Evolutionary conservation across 2,113 vertebrate genomes (phyloP).

Genomic region (Callionymus lyra): DNA sequence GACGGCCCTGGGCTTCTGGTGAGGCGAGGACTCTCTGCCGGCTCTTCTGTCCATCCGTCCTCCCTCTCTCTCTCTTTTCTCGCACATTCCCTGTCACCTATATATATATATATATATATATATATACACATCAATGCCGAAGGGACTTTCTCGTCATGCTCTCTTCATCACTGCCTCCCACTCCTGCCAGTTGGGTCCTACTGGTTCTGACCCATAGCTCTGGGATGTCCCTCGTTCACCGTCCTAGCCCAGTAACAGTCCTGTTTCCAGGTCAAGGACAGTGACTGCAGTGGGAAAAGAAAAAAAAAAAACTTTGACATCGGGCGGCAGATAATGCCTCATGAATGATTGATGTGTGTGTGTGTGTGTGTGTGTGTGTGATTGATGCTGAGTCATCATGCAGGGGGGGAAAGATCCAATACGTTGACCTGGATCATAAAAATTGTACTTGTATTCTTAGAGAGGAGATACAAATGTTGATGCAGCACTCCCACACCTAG

Average conservation of each 20-base stretch:
- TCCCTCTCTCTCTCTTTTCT: conserved; percentile 16
- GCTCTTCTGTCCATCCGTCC: conserved; percentile 20
- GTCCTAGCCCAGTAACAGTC: conserved; percentile 8
- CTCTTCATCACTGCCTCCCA: conserved; percentile 23
- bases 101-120: too few relatives aligned
- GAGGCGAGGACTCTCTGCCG: conserved; percentile 42
- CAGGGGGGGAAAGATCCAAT: conserved; percentile 43
- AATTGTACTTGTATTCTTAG: conserved; percentile 6
- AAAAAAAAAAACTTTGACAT: conserved; percentile 32
- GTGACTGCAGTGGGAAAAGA: conserved; percentile 19
- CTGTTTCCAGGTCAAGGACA: conserved; percentile 45
- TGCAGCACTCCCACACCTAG: too few relatives aligned
- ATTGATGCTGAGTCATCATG: conserved; percentile 59
- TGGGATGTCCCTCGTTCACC: conserved; percentile 28
- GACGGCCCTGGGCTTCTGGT: conserved; percentile 40
- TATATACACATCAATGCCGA: conserved; percentile 20
- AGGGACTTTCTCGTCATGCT: conserved; percentile 31
- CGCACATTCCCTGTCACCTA: conserved; percentile 8
- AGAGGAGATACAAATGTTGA: too few relatives aligned
- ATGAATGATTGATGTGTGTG: conserved; percentile 62
- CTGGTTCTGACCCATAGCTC: conserved; percentile 27
- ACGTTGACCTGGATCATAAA: conserved; percentile 53
- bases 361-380: conserved; percentile 8
- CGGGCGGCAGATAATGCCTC: conserved; percentile 37
- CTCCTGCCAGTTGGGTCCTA: conserved; percentile 28